Evolutionary conservation across 2,888 invertebrate species (phyloP), one percentile per base, ranked within the genome.

Genomic region (Peribatodes rhomboidaria): DNA sequence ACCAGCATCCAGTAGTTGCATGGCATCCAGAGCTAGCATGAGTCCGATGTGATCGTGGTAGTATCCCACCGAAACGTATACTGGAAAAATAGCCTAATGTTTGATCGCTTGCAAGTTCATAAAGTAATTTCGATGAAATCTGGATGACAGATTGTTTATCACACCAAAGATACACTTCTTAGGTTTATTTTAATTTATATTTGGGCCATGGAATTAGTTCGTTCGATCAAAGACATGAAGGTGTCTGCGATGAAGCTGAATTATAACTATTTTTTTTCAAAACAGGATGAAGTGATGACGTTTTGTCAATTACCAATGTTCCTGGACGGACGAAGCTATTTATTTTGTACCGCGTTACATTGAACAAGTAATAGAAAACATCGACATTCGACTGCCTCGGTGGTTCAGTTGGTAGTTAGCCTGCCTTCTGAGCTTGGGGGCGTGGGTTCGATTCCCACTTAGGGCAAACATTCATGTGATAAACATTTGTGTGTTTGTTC

Each of bases 1-100:
- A 97, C 97, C 96, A 80, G 96, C 95, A 73, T 97, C 95, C 67
- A 98, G 94, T 0, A 98, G 94, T 66, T 97, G 96, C 87, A 95
- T 95, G 70, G 97, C 95, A 73, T 98, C 96, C 88, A 98, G 94
- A 42, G 98, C 97, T 62, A 97, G 94, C 95, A 98, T 95, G n/a
- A 98, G 93, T 3, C 98, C 98, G 71, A 98, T 95, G 85, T 98
- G 98, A 80, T 98, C 98, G 82, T 97, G 97, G 80, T 97, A 96
- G 84, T 97, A 96, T 0, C 98, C 98, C 73, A 98, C 94, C 73
- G 98, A 96, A 39, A 98, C 96, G 90, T 98, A 98, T 88, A 98
- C 98, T 98, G 95, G n/a, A 80, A 85, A 70, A 72, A 67, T 13
- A 70, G 66, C 55, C 20, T 37, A 60, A 27, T 56, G 20, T 59